These are phyloP conservation scores for Nomada goodeniana DNA, from an alignment of 2,888 invertebrate species.

Conservation along the genomic window DNA sequence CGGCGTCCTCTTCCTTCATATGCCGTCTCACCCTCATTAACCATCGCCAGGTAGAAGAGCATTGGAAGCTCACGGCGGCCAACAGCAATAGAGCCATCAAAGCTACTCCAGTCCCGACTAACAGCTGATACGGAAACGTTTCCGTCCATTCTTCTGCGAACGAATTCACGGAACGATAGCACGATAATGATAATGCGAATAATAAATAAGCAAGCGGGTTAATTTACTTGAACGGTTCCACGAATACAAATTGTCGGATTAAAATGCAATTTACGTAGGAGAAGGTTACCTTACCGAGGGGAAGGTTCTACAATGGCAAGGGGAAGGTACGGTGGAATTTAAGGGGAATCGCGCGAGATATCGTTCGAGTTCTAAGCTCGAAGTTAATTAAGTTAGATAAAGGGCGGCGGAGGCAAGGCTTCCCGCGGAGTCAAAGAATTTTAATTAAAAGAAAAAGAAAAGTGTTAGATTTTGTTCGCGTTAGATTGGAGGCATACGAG, in stretches of 20 bases:
- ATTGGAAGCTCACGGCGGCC: constrained; percentile 90
- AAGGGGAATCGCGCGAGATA: background rate
- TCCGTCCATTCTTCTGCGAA: constrained; percentile 81
- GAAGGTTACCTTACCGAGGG: no score
- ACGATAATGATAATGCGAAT: background rate
- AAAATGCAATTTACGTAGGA: no score
- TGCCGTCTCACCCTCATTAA: constrained; percentile 85
- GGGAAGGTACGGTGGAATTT: background rate
- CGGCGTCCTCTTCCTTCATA: constrained; percentile 80
- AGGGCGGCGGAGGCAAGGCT: background rate
- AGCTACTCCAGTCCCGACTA: constrained; percentile 86
- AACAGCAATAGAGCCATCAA: constrained; percentile 89
- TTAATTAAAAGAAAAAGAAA: constrained; percentile 23
- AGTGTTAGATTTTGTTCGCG: background rate
- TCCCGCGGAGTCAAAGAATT: constrained; percentile 18
- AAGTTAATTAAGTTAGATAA: constrained; percentile 28
- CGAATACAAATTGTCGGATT: background rate
- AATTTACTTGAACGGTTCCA: background rate
- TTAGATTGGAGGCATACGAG: background rate
- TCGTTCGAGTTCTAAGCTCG: background rate
- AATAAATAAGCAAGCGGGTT: background rate
- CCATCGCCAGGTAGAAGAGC: constrained; percentile 91
- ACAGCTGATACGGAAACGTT: constrained; percentile 86
- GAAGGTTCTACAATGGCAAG: background rate
- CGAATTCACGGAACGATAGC: constrained; percentile 14